phyloP scores from a whole-genome alignment of 2,113 vertebrate species.

The Trachemys scripta region DNA sequence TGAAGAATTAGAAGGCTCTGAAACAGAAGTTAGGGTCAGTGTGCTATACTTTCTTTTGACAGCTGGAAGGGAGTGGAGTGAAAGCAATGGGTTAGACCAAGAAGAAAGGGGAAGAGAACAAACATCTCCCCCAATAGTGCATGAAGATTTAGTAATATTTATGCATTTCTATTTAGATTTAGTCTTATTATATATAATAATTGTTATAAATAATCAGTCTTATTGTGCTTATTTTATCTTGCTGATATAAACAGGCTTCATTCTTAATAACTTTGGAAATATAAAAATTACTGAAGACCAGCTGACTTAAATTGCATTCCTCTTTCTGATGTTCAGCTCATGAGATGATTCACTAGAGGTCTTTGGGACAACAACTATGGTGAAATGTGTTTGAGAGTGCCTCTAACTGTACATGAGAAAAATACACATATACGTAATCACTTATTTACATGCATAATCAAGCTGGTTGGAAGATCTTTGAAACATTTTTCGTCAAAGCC shows the following conservation, averaged over 20 bases:
- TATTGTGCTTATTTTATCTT: background rate
- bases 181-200: background rate
- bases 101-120: background rate
- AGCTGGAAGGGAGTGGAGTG: too few relatives aligned
- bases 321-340: background rate
- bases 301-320: background rate
- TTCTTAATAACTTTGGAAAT: background rate
- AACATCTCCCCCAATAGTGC: background rate
- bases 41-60: too few relatives aligned
- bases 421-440: background rate
- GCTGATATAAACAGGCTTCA: background rate
- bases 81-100: too few relatives aligned
- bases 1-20: too few relatives aligned
- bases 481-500: background rate
- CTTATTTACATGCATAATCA: background rate
- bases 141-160: background rate
- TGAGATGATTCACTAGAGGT: background rate
- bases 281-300: background rate
- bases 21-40: too few relatives aligned
- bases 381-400: background rate
- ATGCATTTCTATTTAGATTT: background rate
- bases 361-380: background rate
- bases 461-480: background rate
- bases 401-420: background rate
- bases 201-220: background rate